Conservation (phyloP, 1,140 invertebrate genomes). For the Saccostrea glomerata region DNA sequence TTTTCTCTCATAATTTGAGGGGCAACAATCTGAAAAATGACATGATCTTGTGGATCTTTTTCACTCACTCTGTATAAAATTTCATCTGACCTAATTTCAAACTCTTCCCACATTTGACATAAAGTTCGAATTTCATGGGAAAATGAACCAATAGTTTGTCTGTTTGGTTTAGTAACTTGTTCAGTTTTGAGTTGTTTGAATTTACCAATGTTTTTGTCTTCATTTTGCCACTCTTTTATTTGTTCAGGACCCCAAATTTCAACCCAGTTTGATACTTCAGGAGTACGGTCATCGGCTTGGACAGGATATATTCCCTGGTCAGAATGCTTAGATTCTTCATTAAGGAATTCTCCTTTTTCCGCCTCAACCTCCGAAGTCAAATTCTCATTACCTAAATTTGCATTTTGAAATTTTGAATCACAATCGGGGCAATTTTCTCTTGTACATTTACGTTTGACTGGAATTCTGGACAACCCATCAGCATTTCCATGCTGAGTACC, state of each 20-base stretch:
- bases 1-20: no score
- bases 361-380: neutral
- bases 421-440: slow-evolving; percentile 32
- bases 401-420: neutral
- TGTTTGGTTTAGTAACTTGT: neutral
- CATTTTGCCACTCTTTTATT: slow-evolving; percentile 24
- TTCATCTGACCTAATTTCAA: no score
- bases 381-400: neutral
- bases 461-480: neutral
- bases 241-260: slow-evolving; percentile 4
- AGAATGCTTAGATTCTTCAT: neutral
- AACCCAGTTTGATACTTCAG: no score
- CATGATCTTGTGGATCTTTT: no score
- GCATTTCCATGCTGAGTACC: neutral
- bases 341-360: neutral
- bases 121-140: neutral
- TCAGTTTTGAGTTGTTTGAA: neutral
- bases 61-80: no score
- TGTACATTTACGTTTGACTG: no score
- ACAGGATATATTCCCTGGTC: no score
- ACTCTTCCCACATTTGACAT: no score
- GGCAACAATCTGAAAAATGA: no score
- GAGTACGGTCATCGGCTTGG: no score
- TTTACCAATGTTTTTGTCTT: slow-evolving; percentile 5
- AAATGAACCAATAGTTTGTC: neutral